Percentiles rank a stretch among this genome's conserved stretches.
phyloP scores from a whole-genome alignment of 2,888 invertebrate species.

The Idaea straminata region DNA sequence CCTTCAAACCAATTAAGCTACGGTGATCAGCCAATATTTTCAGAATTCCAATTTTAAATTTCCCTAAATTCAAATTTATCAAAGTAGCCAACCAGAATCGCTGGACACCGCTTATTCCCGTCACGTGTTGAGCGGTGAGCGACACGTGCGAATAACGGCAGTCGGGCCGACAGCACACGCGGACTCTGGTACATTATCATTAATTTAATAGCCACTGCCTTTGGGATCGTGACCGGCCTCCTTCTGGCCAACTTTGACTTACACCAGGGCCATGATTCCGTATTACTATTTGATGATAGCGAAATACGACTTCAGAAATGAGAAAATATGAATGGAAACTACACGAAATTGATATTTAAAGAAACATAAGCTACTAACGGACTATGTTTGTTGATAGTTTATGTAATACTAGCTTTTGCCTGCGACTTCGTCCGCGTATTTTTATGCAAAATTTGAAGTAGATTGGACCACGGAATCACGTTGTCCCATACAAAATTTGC shows the following conservation, averaged over 20 bases:
- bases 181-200: constrained; percentile 55
- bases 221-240: not conserved
- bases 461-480: too few relatives aligned
- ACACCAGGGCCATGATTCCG: not conserved
- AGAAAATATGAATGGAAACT: too few relatives aligned
- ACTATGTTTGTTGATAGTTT: too few relatives aligned
- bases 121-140: constrained; percentile 36
- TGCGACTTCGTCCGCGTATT: too few relatives aligned
- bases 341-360: too few relatives aligned
- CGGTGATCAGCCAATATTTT: not conserved
- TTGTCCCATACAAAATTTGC: too few relatives aligned
- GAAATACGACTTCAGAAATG: too few relatives aligned
- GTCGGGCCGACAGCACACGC: constrained; percentile 38
- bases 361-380: too few relatives aligned
- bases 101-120: constrained; percentile 31
- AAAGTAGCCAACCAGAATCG: constrained; percentile 8
- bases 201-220: constrained; percentile 53
- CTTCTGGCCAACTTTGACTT: not conserved
- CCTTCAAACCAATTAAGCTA: not conserved
- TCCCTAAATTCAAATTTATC: not conserved
- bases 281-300: too few relatives aligned
- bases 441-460: too few relatives aligned
- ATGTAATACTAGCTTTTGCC: too few relatives aligned
- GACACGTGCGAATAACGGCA: constrained; percentile 66
- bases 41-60: not conserved